These are phyloP conservation scores for Burhinus bistriatus DNA, from an alignment of 2,113 vertebrate genomes.

Conservation along the genomic window DNA sequence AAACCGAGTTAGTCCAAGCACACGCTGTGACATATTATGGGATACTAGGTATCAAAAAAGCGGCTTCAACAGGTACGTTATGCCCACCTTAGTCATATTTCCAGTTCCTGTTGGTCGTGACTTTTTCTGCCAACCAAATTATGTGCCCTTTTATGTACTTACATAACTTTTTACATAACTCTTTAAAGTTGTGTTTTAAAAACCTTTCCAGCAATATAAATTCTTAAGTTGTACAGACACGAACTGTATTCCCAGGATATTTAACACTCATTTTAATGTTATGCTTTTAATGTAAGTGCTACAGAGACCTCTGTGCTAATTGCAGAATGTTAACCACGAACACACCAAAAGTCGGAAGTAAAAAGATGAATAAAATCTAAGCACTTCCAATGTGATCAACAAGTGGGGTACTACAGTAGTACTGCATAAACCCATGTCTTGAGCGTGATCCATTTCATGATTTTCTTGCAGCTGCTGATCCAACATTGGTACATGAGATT, in stretches of 20 bases:
- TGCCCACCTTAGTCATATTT: neutral
- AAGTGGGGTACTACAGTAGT: neutral
- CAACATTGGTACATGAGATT: neutral
- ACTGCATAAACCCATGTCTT: neutral
- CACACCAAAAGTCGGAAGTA: neutral
- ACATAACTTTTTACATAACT: neutral
- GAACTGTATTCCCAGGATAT: neutral
- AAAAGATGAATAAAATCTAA: neutral
- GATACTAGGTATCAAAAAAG: neutral
- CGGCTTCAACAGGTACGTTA: neutral
- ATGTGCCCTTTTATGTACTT: neutral
- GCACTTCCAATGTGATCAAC: neutral
- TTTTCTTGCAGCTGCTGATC: neutral
- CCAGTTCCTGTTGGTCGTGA: neutral
- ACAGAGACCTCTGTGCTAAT: neutral
- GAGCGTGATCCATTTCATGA: neutral
- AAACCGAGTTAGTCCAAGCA: neutral
- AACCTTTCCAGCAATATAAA: constrained; percentile 2
- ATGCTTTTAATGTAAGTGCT: constrained; percentile 23
- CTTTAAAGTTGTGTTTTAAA: neutral
- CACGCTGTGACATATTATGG: neutral
- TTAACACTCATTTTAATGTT: constrained; percentile 9
- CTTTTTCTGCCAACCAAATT: neutral
- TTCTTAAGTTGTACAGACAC: neutral
- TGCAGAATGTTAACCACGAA: neutral